These are phyloP conservation scores for Macrobrachium rosenbergii DNA, from an alignment of 1,140 invertebrate species.

Conservation along the genomic window DNA sequence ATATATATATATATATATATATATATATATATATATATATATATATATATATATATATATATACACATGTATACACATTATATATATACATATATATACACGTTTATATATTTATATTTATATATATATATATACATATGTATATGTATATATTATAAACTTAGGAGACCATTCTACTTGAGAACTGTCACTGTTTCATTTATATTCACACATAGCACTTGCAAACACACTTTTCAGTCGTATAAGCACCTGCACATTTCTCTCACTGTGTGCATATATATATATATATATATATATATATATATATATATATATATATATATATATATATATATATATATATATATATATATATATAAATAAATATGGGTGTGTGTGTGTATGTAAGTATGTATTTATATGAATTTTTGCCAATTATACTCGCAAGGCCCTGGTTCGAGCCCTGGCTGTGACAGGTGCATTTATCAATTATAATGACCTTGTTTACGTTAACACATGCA, in stretches of 20 bases:
- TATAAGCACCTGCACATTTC: too few species aligned
- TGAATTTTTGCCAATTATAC: too few species aligned
- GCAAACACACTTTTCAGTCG: too few species aligned
- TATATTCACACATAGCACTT: too few species aligned
- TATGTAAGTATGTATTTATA: neutral
- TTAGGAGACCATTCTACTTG: too few species aligned
- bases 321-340: constrained; percentile 12
- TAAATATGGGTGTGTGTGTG: neutral
- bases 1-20: constrained; percentile 19
- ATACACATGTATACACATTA: too few species aligned
- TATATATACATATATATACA: constrained; percentile 5
- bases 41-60: constrained; percentile 8
- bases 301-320: constrained; percentile 22
- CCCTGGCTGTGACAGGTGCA: too few species aligned
- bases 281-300: neutral
- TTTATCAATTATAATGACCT: too few species aligned
- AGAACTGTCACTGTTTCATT: too few species aligned
- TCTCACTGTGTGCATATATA: too few species aligned
- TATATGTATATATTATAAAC: neutral
- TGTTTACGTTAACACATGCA: too few species aligned
- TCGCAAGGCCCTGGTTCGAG: too few species aligned
- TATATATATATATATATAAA: constrained; percentile 10
- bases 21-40: constrained; percentile 13
- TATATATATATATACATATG: constrained; percentile 13
- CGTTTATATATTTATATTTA: constrained; percentile 6